Evolutionary conservation across 2,113 vertebrate genomes (phyloP).

Genomic region (Barnardius zonarius): DNA sequence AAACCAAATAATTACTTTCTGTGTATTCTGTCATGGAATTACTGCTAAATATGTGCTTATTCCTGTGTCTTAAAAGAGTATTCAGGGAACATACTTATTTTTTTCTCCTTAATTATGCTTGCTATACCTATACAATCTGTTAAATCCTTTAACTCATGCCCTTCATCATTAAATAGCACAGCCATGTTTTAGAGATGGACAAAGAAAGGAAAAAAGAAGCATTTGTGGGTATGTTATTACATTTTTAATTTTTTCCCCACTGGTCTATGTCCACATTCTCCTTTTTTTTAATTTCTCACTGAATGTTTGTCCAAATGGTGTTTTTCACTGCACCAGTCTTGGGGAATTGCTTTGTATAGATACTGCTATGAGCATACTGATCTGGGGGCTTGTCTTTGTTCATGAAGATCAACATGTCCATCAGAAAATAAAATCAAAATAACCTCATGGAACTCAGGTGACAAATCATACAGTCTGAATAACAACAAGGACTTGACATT

Average conservation of each 20-base stretch:
- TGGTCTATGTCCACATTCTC: not conserved
- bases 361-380: not conserved
- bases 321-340: not conserved
- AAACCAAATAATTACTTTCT: not conserved
- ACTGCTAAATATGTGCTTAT: slow-evolving; percentile 28
- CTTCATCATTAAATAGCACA: not conserved
- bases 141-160: slow-evolving; percentile 47
- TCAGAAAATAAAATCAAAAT: not conserved
- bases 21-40: not conserved
- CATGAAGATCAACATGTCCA: not conserved
- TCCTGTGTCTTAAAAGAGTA: slow-evolving; percentile 34
- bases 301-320: not conserved
- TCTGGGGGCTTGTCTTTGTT: not conserved
- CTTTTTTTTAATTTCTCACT: not conserved
- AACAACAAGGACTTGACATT: not conserved
- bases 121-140: slow-evolving; percentile 16
- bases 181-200: not conserved
- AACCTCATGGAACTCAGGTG: not conserved
- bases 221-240: not conserved
- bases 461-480: not conserved
- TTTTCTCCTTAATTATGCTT: not conserved
- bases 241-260: not conserved
- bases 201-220: not conserved
- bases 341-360: not conserved
- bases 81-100: not conserved